Conservation (phyloP, 2,113 vertebrate genomes). For the Entosphenus tridentatus region DNA sequence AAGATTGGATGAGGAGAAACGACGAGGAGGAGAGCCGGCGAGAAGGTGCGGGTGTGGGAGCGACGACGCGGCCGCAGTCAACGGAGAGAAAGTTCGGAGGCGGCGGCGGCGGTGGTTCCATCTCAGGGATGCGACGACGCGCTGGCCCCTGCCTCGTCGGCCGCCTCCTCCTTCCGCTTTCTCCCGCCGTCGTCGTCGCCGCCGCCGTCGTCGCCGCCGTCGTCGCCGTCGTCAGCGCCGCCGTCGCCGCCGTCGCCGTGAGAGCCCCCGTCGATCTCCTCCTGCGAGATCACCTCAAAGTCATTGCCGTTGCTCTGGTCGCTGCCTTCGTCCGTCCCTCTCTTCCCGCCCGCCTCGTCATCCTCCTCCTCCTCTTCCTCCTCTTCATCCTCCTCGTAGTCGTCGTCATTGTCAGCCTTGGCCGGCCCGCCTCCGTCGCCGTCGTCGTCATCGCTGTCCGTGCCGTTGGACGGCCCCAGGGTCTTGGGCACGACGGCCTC, state of each 20-base stretch:
- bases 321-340: slow-evolving; percentile 22
- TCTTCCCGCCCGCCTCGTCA: background rate
- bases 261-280: slow-evolving; percentile 92
- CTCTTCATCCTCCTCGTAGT: slow-evolving; percentile 34
- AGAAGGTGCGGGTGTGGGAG: background rate
- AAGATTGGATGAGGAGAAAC: no score
- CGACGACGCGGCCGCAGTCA: slow-evolving; percentile 1
- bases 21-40: no score
- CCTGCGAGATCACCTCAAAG: slow-evolving; percentile 99
- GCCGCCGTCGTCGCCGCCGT: slow-evolving; percentile 24
- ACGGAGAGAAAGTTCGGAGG: background rate
- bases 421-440: slow-evolving; percentile 36
- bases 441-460: slow-evolving; percentile 26
- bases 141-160: background rate
- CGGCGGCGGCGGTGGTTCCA: background rate
- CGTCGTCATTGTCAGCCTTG: slow-evolving; percentile 66
- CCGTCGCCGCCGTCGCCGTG: slow-evolving; percentile 57
- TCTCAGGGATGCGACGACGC: background rate
- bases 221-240: slow-evolving; percentile 25
- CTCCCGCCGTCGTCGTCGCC: slow-evolving; percentile 17
- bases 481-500: slow-evolving; percentile 31
- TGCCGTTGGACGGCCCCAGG: slow-evolving; percentile 11
- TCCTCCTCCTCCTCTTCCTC: no score
- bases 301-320: slow-evolving; percentile 99
- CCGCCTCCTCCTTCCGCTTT: slow-evolving; percentile 14